Evolutionary conservation across 2,888 invertebrate species (phyloP), one percentile per base, ranked within the genome.

Genomic region (Brenthis hecate): DNA sequence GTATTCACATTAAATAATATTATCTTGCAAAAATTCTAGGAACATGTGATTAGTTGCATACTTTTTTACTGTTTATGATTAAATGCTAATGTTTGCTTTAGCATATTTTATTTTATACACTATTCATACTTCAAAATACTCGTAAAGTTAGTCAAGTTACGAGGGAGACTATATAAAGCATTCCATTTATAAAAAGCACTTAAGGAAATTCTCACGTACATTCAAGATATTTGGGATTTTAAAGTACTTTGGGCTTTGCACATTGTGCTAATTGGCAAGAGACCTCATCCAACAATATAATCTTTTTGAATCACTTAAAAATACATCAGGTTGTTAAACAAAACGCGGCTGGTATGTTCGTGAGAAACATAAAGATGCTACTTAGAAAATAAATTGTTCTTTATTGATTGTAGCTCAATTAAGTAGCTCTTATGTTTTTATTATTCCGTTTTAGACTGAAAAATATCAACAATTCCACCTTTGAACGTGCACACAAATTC

Each of bases 231-330:
- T 81, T 78, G 76, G 77, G 76, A 71, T 76, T 77, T 75, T 74
- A 71, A 74, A 74, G 72, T 66, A 60, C 58, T 23, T 48, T 58
- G 23, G 48, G 71, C 72, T 74, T 69, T 65, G 71, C 71, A 72
- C 69, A 75, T 72, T 75, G 78, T 81, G 82, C 82, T 89, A 89
- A 89, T 88, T 88, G 87, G 78, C 78, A 79, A 79, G 77, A 74
- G 72, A 76, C 72, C 71, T 73, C 76, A 73, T 74, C 73, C 78
- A 75, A 78, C 76, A 75, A 16, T 60, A 79, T 79, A 79, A 79
- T 82, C 76, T 83, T 84, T 83, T 84, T 75, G 78, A 81, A 85
- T 83, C 84, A 81, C 80, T 88, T 86, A 85, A 87, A 87, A 88
- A 85, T 83, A 87, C 86, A 86, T 88, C 84, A 86, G 74, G 77